These are phyloP conservation scores for Sarcophaga peregrina DNA, from an alignment of 1,140 invertebrate species.

Conservation along the genomic window DNA sequence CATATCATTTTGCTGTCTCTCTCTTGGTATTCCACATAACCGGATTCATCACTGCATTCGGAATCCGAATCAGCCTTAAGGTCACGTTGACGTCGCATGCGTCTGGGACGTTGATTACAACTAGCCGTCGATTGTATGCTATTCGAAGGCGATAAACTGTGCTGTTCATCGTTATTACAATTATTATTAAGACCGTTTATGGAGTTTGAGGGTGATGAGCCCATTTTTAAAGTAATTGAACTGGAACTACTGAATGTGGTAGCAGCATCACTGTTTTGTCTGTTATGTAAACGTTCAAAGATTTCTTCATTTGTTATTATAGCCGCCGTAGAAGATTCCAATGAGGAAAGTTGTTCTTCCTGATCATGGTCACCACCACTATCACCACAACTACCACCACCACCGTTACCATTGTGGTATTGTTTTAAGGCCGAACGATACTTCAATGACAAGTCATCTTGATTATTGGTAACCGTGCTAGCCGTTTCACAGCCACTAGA, in stretches of 20 bases:
- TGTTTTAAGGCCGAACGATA: slow-evolving; percentile 39
- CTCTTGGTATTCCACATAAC: slow-evolving; percentile 69
- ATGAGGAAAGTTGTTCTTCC: neutral
- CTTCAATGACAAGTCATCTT: slow-evolving; percentile 48
- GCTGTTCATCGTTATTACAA: no score
- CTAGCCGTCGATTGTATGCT: neutral
- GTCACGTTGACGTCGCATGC: slow-evolving; percentile 38
- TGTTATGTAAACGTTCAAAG: slow-evolving; percentile 58
- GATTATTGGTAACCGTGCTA: slow-evolving; percentile 73
- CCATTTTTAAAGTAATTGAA: slow-evolving; percentile 60
- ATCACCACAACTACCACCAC: neutral
- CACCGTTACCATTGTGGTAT: neutral
- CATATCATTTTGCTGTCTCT: slow-evolving; percentile 28
- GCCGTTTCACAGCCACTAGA: slow-evolving; percentile 82
- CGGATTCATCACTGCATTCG: slow-evolving; percentile 70
- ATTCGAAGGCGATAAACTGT: neutral
- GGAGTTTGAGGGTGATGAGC: slow-evolving; percentile 46
- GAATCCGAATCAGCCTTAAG: slow-evolving; percentile 54
- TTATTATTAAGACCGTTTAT: slow-evolving; percentile 25
- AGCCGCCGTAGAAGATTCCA: neutral
- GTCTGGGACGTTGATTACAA: neutral
- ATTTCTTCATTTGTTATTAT: slow-evolving; percentile 53
- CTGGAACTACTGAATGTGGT: slow-evolving; percentile 62
- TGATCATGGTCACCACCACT: neutral
- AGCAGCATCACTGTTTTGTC: slow-evolving; percentile 57